Conservation (phyloP, 2,113 vertebrate genomes). For the Turdus rufiventris region DNA sequence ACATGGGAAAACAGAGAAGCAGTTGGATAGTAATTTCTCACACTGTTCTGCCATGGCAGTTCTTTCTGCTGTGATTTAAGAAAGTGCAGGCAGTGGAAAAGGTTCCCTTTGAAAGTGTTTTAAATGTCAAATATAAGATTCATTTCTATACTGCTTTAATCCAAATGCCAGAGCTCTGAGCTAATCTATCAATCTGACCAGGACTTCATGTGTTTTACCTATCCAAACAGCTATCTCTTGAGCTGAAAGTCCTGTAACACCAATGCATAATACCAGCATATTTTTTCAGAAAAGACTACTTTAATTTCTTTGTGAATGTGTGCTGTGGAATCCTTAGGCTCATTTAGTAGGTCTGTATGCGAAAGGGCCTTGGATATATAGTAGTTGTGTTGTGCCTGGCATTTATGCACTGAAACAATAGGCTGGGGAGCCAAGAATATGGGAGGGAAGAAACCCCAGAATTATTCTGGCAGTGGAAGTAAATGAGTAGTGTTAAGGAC, state of each 20-base stretch:
- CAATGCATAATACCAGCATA: neutral
- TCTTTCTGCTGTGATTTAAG: constrained; percentile 73
- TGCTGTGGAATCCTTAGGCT: neutral
- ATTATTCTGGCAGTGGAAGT: neutral
- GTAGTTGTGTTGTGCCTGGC: neutral
- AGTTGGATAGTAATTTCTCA: constrained; percentile 66
- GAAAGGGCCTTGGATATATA: neutral
- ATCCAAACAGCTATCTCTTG: constrained; percentile 42
- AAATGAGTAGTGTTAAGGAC: neutral
- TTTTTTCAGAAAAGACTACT: neutral
- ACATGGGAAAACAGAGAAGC: constrained; percentile 62
- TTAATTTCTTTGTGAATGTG: neutral
- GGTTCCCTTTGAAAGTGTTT: constrained; percentile 67
- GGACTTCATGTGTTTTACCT: constrained; percentile 44
- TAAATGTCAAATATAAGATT: constrained; percentile 79
- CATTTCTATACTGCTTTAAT: constrained; percentile 72
- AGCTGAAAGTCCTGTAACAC: neutral
- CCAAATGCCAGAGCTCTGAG: constrained; percentile 72
- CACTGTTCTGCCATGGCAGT: constrained; percentile 45
- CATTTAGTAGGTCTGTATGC: neutral
- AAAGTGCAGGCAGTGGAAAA: constrained; percentile 68
- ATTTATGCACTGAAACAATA: neutral
- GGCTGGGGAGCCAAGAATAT: neutral
- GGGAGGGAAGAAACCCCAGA: neutral
- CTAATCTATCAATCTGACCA: constrained; percentile 65